These are phyloP conservation scores for Synodontis membranacea DNA, from an alignment of 2,113 vertebrate genomes.

Conservation along the genomic window DNA sequence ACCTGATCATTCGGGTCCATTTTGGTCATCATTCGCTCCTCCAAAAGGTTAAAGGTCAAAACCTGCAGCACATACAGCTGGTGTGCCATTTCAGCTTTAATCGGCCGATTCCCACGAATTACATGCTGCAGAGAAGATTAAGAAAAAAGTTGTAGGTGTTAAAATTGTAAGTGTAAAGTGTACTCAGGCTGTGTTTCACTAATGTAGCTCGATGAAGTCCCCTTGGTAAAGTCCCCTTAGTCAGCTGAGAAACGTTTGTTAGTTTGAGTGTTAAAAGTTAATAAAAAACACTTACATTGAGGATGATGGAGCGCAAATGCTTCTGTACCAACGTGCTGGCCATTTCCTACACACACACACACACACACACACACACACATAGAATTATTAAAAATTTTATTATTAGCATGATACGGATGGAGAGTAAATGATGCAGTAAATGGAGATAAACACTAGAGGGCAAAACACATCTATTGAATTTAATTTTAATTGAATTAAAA, in stretches of 20 bases:
- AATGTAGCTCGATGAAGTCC: neutral
- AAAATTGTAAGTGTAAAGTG: too few species aligned
- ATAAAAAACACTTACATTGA: conserved; percentile 84
- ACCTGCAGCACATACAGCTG: conserved; percentile 97
- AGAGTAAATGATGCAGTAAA: neutral
- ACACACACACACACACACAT: too few species aligned
- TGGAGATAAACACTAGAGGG: too few species aligned
- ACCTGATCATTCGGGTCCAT: conserved; percentile 98
- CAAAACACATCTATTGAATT: too few species aligned
- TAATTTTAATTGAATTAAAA: too few species aligned
- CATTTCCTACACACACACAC: conserved; percentile 81
- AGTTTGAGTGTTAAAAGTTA: neutral
- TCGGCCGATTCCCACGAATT: conserved; percentile 95
- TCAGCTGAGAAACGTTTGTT: neutral
- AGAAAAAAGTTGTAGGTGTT: too few species aligned
- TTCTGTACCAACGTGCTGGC: conserved; percentile 95
- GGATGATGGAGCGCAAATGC: conserved; percentile 94
- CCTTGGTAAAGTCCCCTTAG: neutral
- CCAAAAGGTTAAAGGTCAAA: conserved; percentile 94
- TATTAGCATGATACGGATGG: neutral
- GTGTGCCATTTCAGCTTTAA: conserved; percentile 99
- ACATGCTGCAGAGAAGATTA: conserved; percentile 77
- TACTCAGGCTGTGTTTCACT: neutral
- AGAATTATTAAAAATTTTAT: neutral
- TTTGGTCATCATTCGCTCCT: conserved; percentile 99